phyloP scores from a whole-genome alignment of 2,113 vertebrate genomes.

The Platichthys flesus region DNA sequence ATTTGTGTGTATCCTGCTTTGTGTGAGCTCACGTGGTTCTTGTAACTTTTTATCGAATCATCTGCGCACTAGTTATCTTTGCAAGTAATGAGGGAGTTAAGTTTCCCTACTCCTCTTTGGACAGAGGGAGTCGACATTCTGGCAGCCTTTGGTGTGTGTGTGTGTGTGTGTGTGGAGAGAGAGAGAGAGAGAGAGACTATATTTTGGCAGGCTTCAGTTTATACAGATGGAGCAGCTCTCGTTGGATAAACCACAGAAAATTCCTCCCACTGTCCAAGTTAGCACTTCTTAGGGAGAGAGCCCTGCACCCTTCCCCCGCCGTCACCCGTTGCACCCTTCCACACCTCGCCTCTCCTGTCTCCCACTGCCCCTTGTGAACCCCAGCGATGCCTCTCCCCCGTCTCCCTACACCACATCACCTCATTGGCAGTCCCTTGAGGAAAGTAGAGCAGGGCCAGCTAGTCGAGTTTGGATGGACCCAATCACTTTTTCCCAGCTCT shows the following conservation, averaged over 20 bases:
- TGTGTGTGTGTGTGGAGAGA: slow-evolving; percentile 38
- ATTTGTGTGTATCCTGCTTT: not conserved
- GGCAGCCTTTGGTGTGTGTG: slow-evolving; percentile 68
- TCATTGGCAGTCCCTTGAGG: slow-evolving; percentile 45
- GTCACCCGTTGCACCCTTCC: slow-evolving; percentile 56
- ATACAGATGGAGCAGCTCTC: slow-evolving; percentile 88
- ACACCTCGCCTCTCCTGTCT: slow-evolving; percentile 52
- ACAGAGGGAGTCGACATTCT: slow-evolving; percentile 83
- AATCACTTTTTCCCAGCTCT: slow-evolving; percentile 46
- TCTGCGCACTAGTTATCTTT: slow-evolving; percentile 54
- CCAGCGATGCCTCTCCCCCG: slow-evolving; percentile 24
- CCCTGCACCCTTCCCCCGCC: slow-evolving; percentile 49
- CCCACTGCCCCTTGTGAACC: slow-evolving; percentile 45
- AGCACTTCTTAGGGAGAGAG: slow-evolving; percentile 83
- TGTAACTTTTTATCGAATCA: slow-evolving; percentile 45
- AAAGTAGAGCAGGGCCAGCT: slow-evolving; percentile 55
- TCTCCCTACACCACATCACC: slow-evolving; percentile 45
- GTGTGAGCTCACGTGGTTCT: slow-evolving; percentile 33
- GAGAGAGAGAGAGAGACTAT: slow-evolving; percentile 77
- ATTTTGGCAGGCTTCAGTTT: slow-evolving; percentile 86
- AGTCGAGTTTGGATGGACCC: slow-evolving; percentile 39
- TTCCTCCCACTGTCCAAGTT: slow-evolving; percentile 87
- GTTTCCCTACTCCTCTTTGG: slow-evolving; percentile 74
- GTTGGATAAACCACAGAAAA: slow-evolving; percentile 87
- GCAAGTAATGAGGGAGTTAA: slow-evolving; percentile 80